These are phyloP conservation scores for Drosophila ogumai DNA, from an alignment of 1,140 invertebrate species.

Conservation along the genomic window DNA sequence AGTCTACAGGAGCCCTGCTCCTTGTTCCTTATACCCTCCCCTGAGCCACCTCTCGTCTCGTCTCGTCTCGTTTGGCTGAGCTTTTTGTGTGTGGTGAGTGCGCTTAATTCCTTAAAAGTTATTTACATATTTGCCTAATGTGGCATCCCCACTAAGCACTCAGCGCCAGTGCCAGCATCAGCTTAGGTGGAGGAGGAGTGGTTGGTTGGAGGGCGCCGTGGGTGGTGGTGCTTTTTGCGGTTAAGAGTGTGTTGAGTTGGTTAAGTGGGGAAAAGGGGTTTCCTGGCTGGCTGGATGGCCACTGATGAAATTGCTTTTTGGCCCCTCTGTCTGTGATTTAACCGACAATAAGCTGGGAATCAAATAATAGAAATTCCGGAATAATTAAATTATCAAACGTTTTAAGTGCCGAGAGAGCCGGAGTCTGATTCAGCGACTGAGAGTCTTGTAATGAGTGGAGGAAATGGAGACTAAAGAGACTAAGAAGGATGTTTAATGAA, in stretches of 20 bases:
- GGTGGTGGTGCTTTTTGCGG: slow-evolving; percentile 37
- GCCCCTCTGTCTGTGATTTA: slow-evolving; percentile 46
- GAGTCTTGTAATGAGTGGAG: slow-evolving; percentile 5
- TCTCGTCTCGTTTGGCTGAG: slow-evolving; percentile 21
- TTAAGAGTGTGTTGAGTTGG: slow-evolving; percentile 39
- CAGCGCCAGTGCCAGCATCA: slow-evolving; percentile 9
- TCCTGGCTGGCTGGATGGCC: slow-evolving; percentile 11
- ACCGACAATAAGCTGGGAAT: slow-evolving; percentile 44
- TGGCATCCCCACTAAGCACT: slow-evolving; percentile 70
- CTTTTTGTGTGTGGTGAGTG: slow-evolving; percentile 65
- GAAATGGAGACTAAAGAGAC: background rate
- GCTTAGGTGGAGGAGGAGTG: slow-evolving; percentile 43
- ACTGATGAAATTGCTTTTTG: slow-evolving; percentile 56
- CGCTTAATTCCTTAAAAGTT: slow-evolving; percentile 82
- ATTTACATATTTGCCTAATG: slow-evolving; percentile 80
- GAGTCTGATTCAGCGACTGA: background rate
- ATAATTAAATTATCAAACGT: slow-evolving; percentile 59
- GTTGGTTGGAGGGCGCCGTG: slow-evolving; percentile 6
- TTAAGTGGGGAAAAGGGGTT: slow-evolving; percentile 17
- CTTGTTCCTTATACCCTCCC: background rate
- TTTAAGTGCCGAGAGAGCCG: slow-evolving; percentile 10
- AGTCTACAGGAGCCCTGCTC: background rate
- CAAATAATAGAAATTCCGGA: slow-evolving; percentile 54
- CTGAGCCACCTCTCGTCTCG: background rate
- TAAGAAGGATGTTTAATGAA: slow-evolving; percentile 17